phyloP scores from a whole-genome alignment of 1,140 invertebrate genomes.

The Anastrepha ludens region DNA sequence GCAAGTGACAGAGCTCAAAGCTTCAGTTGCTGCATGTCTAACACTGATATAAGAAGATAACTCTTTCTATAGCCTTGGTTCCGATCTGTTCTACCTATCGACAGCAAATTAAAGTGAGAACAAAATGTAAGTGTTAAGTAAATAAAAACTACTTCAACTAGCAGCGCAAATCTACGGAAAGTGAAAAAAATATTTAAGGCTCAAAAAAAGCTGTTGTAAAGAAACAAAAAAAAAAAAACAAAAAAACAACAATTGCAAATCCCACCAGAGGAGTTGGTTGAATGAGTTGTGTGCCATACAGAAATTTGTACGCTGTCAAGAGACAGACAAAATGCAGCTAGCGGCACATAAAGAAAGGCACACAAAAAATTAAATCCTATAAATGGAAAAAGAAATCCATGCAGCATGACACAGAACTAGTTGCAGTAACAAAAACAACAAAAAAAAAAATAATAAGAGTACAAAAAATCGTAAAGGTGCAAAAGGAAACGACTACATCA shows the following conservation, averaged over 20 bases:
- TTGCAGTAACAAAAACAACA: background rate
- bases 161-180: no score
- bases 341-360: background rate
- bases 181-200: background rate
- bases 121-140: background rate
- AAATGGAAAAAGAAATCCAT: background rate
- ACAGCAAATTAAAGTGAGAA: no score
- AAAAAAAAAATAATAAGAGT: background rate
- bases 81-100: no score
- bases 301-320: conserved; percentile 44
- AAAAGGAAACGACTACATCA: background rate
- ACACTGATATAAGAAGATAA: no score
- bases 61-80: no score
- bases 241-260: background rate
- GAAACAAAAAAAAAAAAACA: background rate
- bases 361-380: background rate
- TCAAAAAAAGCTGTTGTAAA: background rate
- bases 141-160: background rate
- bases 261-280: conserved; percentile 31
- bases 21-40: no score
- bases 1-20: no score
- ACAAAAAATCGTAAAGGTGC: background rate
- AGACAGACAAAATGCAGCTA: conserved; percentile 18
- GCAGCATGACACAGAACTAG: background rate
- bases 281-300: conserved; percentile 29